Evolutionary conservation across 2,113 vertebrate species (phyloP), one percentile per base, ranked within the genome.

Genomic region (Lepisosteus oculatus): DNA sequence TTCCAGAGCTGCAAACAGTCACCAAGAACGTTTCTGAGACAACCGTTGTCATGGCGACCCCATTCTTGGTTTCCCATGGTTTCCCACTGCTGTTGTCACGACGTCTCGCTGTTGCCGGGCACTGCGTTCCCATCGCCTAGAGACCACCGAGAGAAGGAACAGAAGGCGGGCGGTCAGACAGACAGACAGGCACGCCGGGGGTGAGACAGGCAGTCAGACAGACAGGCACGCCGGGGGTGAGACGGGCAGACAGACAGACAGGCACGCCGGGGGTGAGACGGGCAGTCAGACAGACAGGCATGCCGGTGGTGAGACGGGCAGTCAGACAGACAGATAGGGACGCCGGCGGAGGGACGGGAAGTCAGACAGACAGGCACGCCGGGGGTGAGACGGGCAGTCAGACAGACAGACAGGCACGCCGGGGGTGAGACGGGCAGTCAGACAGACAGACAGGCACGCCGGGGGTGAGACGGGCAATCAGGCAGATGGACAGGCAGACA

Each of bases 91-190:
- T 77, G 72, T 78, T 14, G 85, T 92, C 89, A 91, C 80, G 87
- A 83, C 2, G 74, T 74, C 6, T 90, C 85, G 67, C 78, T 73
- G 83, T 81, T 81, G 54, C 81, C 84, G 4, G 77, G 85, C 63
- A 79, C 85, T 55, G 83, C 80, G 69, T 81, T 86, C 13, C 85
- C 82, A 47, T 72, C 76, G 79, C 83, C 90, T 92, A 17, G 45
- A 9, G 45, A 47, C 47, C 5, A 6, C 4, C 4, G 66, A 55
- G n/a, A 15, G 45, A 7, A 45, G 14, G 0, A 55, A 6, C 57
- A 12, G 15, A 61, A 61, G 5, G 5, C 1, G 1, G 14, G 14
- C 29, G 2, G 29, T 0, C 29, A 29, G 29, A 63, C 61, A 63
- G 8, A 15, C 45, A 42, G 29, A 43, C 9, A 62, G 14, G 41